Evolutionary conservation across 2,113 vertebrate genomes (phyloP).

Genomic region (Hydrochoerus hydrochaeris): DNA sequence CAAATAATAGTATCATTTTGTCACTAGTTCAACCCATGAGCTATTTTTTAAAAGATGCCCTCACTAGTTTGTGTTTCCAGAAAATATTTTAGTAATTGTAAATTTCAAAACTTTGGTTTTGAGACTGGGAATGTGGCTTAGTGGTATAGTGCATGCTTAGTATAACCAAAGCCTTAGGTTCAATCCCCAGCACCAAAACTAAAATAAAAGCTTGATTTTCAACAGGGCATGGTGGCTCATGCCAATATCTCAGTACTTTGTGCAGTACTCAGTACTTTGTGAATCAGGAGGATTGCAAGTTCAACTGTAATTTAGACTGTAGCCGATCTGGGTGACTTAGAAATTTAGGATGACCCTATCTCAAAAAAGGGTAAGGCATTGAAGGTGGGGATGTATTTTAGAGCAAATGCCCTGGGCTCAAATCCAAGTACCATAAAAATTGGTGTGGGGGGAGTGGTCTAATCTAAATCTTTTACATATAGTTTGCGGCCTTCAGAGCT

Average conservation of each 20-base stretch:
- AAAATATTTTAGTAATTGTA: neutral
- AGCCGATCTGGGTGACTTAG: neutral
- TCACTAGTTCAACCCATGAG: neutral
- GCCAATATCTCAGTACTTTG: neutral
- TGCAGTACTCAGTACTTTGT: neutral
- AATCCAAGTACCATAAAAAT: neutral
- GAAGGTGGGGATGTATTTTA: neutral
- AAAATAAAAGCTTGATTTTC: neutral
- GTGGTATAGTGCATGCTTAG: neutral
- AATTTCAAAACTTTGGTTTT: neutral
- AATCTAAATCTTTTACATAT: neutral
- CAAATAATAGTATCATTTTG: slow-evolving; percentile 29
- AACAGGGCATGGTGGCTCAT: neutral
- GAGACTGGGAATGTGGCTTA: neutral
- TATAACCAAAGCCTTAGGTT: neutral
- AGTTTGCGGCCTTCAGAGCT: neutral
- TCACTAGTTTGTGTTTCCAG: neutral
- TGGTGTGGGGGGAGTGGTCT: neutral
- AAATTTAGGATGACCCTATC: neutral
- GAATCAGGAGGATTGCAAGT: neutral
- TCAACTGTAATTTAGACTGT: neutral
- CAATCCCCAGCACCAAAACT: neutral
- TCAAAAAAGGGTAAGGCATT: neutral
- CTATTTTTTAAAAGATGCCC: neutral
- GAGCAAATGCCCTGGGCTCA: neutral